Conservation (phyloP, 37 sponge, comb jelly and placozoan species). For the Axinella damicornis region DNA sequence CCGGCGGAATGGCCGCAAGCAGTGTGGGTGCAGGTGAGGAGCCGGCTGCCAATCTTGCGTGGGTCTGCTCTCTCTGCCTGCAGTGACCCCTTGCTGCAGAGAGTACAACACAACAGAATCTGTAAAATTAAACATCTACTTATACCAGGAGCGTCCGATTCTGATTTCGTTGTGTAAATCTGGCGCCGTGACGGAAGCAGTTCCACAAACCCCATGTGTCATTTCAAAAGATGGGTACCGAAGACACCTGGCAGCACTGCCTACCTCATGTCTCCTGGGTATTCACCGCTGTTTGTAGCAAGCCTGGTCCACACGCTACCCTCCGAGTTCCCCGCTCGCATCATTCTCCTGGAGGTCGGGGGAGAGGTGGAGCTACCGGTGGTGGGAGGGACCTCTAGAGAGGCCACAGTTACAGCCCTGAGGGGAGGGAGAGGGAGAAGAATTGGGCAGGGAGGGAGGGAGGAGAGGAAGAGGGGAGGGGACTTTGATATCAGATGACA, state of each 20-base stretch:
- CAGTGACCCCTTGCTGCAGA: conserved; percentile 16
- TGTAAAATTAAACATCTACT: too few relatives aligned
- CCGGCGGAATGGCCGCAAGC: conserved; percentile 72
- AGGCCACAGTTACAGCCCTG: background rate
- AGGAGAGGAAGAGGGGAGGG: background rate
- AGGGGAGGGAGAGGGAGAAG: background rate
- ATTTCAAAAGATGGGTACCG: too few relatives aligned
- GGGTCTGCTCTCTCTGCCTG: conserved; percentile 42
- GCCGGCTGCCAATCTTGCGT: conserved; percentile 1
- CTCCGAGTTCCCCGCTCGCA: background rate
- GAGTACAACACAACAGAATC: background rate
- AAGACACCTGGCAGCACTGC: too few relatives aligned
- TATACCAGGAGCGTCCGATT: background rate
- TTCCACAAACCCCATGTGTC: too few relatives aligned
- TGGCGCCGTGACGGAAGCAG: too few relatives aligned
- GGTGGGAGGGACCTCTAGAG: background rate
- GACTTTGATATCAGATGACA: too few relatives aligned
- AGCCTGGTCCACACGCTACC: conserved; percentile 44
- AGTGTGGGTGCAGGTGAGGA: conserved; percentile 72
- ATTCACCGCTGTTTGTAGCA: background rate
- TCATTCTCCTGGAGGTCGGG: background rate
- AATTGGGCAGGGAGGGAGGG: too few relatives aligned
- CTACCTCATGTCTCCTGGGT: conserved; percentile 1
- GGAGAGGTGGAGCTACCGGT: conserved; percentile 26
- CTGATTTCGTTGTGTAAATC: too few relatives aligned